Conservation (phyloP, 2,113 vertebrate genomes). For the Amphiprion ocellaris region DNA sequence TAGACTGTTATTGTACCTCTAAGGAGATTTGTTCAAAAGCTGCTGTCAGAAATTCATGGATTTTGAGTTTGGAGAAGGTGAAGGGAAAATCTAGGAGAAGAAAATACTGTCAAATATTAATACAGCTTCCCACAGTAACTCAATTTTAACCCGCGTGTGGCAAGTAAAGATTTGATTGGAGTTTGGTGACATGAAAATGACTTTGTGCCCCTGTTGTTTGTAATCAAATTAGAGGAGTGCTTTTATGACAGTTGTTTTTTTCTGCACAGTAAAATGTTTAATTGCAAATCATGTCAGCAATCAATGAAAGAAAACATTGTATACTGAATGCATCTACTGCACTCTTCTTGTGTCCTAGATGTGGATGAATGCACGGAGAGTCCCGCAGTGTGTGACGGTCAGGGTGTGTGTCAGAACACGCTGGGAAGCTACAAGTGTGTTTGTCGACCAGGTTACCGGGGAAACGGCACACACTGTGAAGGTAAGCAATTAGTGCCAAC, state of each 20-base stretch:
- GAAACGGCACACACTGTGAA: constrained; percentile 88
- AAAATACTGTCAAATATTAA: neutral
- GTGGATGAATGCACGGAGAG: constrained; percentile 84
- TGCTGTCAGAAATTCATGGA: neutral
- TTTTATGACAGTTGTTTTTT: constrained; percentile 9
- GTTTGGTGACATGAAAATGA: constrained; percentile 2
- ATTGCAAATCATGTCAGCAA: neutral
- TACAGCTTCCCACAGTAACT: neutral
- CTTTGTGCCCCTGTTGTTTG: neutral
- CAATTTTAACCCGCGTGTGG: neutral
- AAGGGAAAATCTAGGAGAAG: neutral
- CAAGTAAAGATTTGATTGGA: constrained; percentile 7
- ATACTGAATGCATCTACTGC: neutral
- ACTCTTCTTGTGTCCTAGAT: constrained; percentile 72
- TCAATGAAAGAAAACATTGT: neutral
- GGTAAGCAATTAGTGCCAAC: constrained; percentile 75
- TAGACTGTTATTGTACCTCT: too few relatives aligned
- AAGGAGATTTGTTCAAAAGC: too few relatives aligned
- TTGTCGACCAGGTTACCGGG: constrained; percentile 84
- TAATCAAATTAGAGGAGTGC: neutral
- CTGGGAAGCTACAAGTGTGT: constrained; percentile 85
- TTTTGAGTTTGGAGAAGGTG: neutral
- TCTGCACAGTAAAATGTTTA: neutral
- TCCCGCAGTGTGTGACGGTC: constrained; percentile 76
- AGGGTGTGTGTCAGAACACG: constrained; percentile 84